Evolutionary conservation across 2,888 invertebrate species (phyloP), one percentile per base, ranked within the genome.

Genomic region (Nycteola revayana): DNA sequence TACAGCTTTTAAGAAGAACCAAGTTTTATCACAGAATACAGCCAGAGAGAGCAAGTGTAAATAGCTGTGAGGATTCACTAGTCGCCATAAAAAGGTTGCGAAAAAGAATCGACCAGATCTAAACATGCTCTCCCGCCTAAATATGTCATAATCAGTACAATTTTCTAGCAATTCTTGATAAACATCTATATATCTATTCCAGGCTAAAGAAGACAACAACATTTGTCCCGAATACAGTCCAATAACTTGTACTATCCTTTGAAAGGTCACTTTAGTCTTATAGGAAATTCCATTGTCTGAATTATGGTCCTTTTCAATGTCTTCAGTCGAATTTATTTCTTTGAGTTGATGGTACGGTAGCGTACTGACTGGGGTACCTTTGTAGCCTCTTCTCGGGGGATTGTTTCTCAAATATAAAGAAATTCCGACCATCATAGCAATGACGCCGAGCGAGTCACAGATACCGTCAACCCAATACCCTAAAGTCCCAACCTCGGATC

Each of bases 401-500:
- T 94, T 94, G 51, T 92, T 92, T 60, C 91, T 92, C 4, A 96
- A 80, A 64, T 92, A 95, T 26, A 92, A 71, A 40, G 92, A 89
- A 27, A 94, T 90, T 10, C 95, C 96, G 9, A 93, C 69, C 49
- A 95, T 85, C 54, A 96, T 89, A 0, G 93, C 93, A 2, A 92
- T 80, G 20, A 93, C 94, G 0, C 96, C 96, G 3, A 96, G 63
- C 0, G 93, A 92, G 80, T 96, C 96, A 59, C 95, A 95, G 2
- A 95, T 75, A 0, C 95, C 96, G 59, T 96, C 96, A 1, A 96
- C 91, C 77, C 93, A 94, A 63, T 95, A 96, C 0, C 96, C 96
- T 0, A 92, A 66, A 0, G 94, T 92, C 0, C 95, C 95, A n/a
- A 95, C 93, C 66, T 95, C 94, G 0, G 95, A 95, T 10, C 92